Percentiles rank a stretch among this genome's conserved stretches.
Conservation (phyloP, 2,113 vertebrate species). For the Peromyscus maniculatus region DNA sequence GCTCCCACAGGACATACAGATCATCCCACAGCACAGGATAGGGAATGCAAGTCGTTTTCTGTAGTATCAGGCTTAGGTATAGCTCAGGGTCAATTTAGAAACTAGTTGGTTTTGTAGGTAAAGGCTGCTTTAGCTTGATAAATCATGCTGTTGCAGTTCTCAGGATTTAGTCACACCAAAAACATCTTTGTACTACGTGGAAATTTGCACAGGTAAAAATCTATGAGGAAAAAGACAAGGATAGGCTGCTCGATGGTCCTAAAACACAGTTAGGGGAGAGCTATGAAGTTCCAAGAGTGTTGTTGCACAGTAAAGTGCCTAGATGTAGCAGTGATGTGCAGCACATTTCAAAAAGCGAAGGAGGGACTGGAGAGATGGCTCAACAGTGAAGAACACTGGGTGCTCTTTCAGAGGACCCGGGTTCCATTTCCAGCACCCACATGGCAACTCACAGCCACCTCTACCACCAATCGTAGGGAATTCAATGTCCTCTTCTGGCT, state of each 20-base stretch:
- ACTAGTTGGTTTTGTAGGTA: background rate
- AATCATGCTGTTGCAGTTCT: conserved; percentile 15
- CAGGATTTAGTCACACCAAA: conserved; percentile 22
- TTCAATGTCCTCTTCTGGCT: background rate
- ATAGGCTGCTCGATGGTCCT: background rate
- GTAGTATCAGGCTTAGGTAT: background rate
- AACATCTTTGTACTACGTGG: background rate
- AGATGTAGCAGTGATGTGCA: background rate
- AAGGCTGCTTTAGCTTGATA: conserved; percentile 41
- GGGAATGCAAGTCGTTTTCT: background rate
- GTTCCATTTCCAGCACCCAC: background rate
- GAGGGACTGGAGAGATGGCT: too few species aligned
- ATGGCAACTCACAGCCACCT: background rate
- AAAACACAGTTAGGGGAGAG: too few species aligned
- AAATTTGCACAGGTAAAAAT: conserved; percentile 32
- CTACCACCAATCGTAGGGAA: background rate
- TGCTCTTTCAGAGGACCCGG: background rate
- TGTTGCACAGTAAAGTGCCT: background rate
- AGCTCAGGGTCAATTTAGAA: conserved; percentile 21
- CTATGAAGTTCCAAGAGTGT: background rate
- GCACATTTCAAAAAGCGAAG: background rate
- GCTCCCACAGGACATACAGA: too few species aligned
- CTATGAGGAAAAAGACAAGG: background rate
- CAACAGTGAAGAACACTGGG: background rate
- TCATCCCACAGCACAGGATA: too few species aligned